These are phyloP conservation scores for Acanthopleura granulata DNA, from an alignment of 2,888 invertebrate genomes.

Conservation along the genomic window DNA sequence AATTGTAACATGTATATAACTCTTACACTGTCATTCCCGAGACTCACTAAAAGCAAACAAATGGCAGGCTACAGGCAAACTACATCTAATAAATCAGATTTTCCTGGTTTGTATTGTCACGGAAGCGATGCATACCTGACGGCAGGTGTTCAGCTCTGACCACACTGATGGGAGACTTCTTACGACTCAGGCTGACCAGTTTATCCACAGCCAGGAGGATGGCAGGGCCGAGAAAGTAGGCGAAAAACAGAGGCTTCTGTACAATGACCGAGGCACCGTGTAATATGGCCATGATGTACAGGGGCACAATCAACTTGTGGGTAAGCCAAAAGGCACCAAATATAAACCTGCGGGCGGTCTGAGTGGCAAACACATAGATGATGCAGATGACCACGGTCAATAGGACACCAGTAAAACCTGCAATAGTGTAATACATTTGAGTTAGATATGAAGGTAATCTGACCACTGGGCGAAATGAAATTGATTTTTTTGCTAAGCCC, in stretches of 20 bases:
- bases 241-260: slow-evolving; percentile 74
- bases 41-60: too few relatives aligned
- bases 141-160: slow-evolving; percentile 74
- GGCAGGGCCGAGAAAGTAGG: slow-evolving; percentile 75
- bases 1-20: too few relatives aligned
- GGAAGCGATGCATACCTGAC: slow-evolving; percentile 71
- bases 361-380: slow-evolving; percentile 75
- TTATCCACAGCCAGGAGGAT: slow-evolving; percentile 74
- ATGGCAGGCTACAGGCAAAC: too few relatives aligned
- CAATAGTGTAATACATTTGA: slow-evolving; percentile 10
- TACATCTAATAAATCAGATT: too few relatives aligned
- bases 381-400: slow-evolving; percentile 72
- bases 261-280: slow-evolving; percentile 72
- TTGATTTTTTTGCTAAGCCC: too few relatives aligned
- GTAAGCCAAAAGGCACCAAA: slow-evolving; percentile 77
- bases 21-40: too few relatives aligned
- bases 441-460: too few relatives aligned
- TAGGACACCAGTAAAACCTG: slow-evolving; percentile 75
- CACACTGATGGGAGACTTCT: slow-evolving; percentile 75
- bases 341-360: slow-evolving; percentile 73
- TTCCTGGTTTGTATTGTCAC: too few relatives aligned
- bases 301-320: slow-evolving; percentile 75
- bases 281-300: slow-evolving; percentile 74
- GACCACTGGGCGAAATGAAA: too few relatives aligned
- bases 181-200: slow-evolving; percentile 73